These are phyloP conservation scores for Climacteris rufus DNA, from an alignment of 2,113 vertebrate genomes.

Conservation along the genomic window DNA sequence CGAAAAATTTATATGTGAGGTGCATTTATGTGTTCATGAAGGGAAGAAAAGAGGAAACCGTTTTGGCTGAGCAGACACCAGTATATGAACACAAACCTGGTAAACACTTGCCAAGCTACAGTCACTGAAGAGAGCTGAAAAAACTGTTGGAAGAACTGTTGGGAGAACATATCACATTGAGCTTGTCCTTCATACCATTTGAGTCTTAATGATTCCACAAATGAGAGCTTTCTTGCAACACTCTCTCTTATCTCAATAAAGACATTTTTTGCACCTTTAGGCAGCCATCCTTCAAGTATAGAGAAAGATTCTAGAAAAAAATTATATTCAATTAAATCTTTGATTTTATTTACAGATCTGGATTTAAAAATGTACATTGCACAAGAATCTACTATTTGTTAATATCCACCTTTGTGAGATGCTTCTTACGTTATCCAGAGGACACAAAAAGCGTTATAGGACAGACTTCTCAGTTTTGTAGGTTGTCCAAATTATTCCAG, in stretches of 20 bases:
- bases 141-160: not conserved
- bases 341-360: not conserved
- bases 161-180: not conserved
- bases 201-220: not conserved
- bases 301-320: not conserved
- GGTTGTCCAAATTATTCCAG: not conserved
- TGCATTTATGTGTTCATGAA: not conserved
- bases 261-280: not conserved
- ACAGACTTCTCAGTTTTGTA: not conserved
- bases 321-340: not conserved
- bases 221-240: not conserved
- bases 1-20: not conserved
- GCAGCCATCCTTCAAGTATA: not conserved
- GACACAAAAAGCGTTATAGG: not conserved
- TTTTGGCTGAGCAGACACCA: not conserved
- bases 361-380: not conserved
- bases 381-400: not conserved
- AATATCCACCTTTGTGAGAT: not conserved
- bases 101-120: not conserved
- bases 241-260: not conserved
- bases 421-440: not conserved
- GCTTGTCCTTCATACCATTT: not conserved
- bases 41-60: not conserved
- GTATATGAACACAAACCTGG: not conserved
- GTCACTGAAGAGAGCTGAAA: not conserved